These are phyloP conservation scores for Drosophila neonasuta DNA, from an alignment of 2,888 invertebrate genomes.

Conservation along the genomic window DNA sequence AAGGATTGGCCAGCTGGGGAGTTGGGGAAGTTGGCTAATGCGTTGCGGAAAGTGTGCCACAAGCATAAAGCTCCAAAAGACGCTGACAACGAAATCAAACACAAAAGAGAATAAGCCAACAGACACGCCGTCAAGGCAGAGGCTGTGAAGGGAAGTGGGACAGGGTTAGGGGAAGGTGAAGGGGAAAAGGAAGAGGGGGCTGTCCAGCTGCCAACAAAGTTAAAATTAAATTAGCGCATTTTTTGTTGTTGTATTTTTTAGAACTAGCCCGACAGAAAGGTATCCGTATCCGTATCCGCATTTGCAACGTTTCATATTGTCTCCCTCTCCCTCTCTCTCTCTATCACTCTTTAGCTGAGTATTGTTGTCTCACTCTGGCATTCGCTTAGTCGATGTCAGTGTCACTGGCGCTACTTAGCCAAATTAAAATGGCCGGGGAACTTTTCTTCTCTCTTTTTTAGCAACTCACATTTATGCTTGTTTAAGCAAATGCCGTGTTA, in stretches of 20 bases:
- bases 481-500: constrained; percentile 74
- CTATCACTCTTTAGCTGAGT: not conserved
- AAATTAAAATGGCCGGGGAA: constrained; percentile 68
- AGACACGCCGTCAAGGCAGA: constrained; percentile 9
- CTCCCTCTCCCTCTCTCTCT: not conserved
- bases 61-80: constrained; percentile 61
- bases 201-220: constrained; percentile 58
- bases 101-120: constrained; percentile 45
- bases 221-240: constrained; percentile 72
- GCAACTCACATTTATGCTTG: constrained; percentile 68
- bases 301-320: constrained; percentile 3
- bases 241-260: constrained; percentile 21
- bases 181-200: not conserved
- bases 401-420: constrained; percentile 73
- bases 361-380: not conserved
- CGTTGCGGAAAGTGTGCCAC: constrained; percentile 69
- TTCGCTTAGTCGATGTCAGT: constrained; percentile 26
- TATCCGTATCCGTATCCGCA: constrained; percentile 37
- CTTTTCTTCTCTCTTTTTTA: constrained; percentile 41
- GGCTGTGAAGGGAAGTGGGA: not conserved
- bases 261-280: constrained; percentile 22
- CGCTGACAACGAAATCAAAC: constrained; percentile 70
- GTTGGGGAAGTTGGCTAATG: constrained; percentile 50
- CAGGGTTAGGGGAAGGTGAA: not conserved
- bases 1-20: not conserved